phyloP scores from a whole-genome alignment of 2,888 invertebrate genomes.

The Epiblema foenella region DNA sequence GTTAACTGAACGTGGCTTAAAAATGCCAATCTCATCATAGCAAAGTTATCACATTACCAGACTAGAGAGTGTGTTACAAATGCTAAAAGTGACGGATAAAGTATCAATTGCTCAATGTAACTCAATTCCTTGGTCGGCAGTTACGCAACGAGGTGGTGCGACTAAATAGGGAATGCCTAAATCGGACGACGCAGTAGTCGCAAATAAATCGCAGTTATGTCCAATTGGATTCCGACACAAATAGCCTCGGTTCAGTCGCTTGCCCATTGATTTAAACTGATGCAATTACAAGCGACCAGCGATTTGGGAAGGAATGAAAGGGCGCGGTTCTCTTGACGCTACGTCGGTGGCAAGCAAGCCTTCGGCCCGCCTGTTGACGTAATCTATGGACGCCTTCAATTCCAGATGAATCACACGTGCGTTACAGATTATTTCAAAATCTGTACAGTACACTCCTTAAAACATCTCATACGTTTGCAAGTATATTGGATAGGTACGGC shows the following conservation, averaged over 20 bases:
- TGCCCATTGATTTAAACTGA: slow-evolving; percentile 28
- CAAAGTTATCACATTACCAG: not conserved
- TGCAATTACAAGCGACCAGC: not conserved
- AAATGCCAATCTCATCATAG: not conserved
- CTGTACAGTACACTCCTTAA: too few relatives aligned
- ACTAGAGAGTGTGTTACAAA: not conserved
- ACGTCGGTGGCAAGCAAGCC: too few relatives aligned
- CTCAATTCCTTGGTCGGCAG: slow-evolving; percentile 27
- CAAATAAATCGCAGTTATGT: slow-evolving; percentile 49
- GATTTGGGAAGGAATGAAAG: not conserved
- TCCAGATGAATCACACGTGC: too few relatives aligned
- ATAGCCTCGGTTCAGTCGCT: slow-evolving; percentile 43
- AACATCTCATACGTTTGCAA: too few relatives aligned
- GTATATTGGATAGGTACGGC: too few relatives aligned
- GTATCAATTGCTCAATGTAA: slow-evolving; percentile 30
- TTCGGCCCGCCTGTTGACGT: too few relatives aligned
- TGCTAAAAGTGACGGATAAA: not conserved
- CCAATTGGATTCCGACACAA: slow-evolving; percentile 47
- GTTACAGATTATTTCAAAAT: too few relatives aligned
- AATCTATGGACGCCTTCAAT: too few relatives aligned
- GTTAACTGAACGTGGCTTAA: not conserved
- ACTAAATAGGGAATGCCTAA: slow-evolving; percentile 46
- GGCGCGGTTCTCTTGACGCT: too few relatives aligned
- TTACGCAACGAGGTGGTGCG: slow-evolving; percentile 37
- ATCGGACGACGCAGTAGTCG: slow-evolving; percentile 45